Percentiles rank a stretch among this genome's conserved stretches.
phyloP scores from a whole-genome alignment of 2,888 invertebrate species.

The Anarsia innoxiella region DNA sequence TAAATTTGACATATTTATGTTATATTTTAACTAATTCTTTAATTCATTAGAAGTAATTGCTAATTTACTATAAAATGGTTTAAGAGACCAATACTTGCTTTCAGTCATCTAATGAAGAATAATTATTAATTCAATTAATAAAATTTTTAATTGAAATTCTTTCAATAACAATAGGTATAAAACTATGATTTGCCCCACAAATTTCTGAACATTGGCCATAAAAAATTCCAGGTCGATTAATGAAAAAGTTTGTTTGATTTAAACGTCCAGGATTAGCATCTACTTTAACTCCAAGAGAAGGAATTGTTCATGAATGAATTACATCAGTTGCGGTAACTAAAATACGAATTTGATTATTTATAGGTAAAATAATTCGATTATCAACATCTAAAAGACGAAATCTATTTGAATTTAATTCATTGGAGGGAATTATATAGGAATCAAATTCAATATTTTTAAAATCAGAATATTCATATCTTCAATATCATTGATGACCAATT shows the following conservation, averaged over 20 bases:
- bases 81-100: constrained; percentile 82
- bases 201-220: constrained; percentile 89
- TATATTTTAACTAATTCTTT: constrained; percentile 74
- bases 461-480: constrained; percentile 80
- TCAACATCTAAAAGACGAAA: constrained; percentile 79
- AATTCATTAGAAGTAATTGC: constrained; percentile 77
- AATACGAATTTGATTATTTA: constrained; percentile 78
- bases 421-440: constrained; percentile 72
- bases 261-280: constrained; percentile 79
- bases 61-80: constrained; percentile 79
- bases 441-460: constrained; percentile 76
- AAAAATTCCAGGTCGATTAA: constrained; percentile 78
- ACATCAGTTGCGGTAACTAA: constrained; percentile 78
- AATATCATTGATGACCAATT: constrained; percentile 80
- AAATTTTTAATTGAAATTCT: constrained; percentile 69
- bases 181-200: constrained; percentile 86
- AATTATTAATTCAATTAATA: constrained; percentile 75
- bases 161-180: constrained; percentile 85
- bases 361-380: constrained; percentile 75
- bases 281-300: constrained; percentile 78
- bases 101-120: constrained; percentile 79
- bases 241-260: constrained; percentile 78
- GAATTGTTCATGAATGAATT: constrained; percentile 80
- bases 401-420: constrained; percentile 44
- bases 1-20: constrained; percentile 80